A percentile compares a stretch with the other conserved stretches of the same genome.
These are phyloP conservation scores for Aethes cnicana DNA, from an alignment of 2,888 invertebrate genomes.

Conservation along the genomic window DNA sequence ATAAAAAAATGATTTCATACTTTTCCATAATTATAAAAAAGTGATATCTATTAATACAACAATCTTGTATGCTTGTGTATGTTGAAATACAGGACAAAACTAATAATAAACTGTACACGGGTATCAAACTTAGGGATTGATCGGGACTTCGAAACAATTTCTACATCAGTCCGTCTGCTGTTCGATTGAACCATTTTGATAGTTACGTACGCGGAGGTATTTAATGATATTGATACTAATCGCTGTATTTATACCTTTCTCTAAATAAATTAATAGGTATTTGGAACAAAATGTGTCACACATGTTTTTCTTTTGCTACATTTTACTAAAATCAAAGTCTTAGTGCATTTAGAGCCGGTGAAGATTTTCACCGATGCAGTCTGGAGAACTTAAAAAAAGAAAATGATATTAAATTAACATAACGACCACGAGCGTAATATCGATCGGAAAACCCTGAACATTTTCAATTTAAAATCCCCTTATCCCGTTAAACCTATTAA, in stretches of 20 bases:
- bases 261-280: too few relatives aligned
- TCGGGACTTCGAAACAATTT: slow-evolving; percentile 19
- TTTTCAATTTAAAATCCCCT: slow-evolving; percentile 38
- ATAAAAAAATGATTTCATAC: too few relatives aligned
- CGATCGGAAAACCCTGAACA: slow-evolving; percentile 8
- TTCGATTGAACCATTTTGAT: slow-evolving; percentile 8
- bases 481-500: slow-evolving; percentile 29
- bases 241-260: too few relatives aligned
- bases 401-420: not conserved
- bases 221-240: not conserved
- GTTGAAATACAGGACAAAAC: not conserved
- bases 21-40: too few relatives aligned
- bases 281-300: too few relatives aligned
- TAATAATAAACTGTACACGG: slow-evolving; percentile 8
- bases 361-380: too few relatives aligned
- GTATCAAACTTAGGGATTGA: slow-evolving; percentile 13
- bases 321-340: too few relatives aligned
- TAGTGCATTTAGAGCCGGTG: too few relatives aligned
- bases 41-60: too few relatives aligned
- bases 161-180: slow-evolving; percentile 1
- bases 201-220: slow-evolving; percentile 4
- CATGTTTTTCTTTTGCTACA: too few relatives aligned
- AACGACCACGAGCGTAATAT: not conserved
- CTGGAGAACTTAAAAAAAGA: too few relatives aligned
- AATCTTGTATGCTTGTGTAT: too few relatives aligned